Conservation (phyloP, 2,888 invertebrate species). For the Acronicta psi region DNA sequence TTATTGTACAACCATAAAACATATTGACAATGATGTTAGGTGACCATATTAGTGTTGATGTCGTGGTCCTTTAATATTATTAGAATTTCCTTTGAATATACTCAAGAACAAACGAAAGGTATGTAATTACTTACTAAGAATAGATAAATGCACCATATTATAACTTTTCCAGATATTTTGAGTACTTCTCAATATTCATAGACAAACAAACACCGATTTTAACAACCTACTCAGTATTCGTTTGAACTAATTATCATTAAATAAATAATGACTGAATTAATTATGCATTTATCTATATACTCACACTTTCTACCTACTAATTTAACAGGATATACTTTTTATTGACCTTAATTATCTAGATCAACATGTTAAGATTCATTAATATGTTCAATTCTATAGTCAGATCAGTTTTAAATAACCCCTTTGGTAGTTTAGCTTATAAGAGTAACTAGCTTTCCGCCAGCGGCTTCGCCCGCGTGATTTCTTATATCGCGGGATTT, state of each 20-base stretch:
- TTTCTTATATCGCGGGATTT: no score
- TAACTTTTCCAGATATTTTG: not conserved
- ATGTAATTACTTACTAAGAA: not conserved
- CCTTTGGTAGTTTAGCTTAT: no score
- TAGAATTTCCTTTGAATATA: not conserved
- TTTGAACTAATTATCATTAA: not conserved
- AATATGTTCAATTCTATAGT: constrained; percentile 8
- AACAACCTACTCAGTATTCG: constrained; percentile 14
- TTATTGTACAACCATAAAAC: no score
- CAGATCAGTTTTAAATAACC: not conserved
- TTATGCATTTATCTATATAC: constrained; percentile 48
- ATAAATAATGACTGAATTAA: constrained; percentile 46
- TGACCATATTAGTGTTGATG: no score
- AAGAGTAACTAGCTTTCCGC: no score
- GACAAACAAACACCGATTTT: constrained; percentile 18
- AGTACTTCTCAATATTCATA: not conserved
- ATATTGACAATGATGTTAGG: no score
- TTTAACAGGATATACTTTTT: constrained; percentile 25
- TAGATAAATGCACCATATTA: not conserved
- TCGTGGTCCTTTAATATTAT: no score
- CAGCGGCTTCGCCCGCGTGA: no score
- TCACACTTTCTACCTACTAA: constrained; percentile 53
- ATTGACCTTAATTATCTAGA: constrained; percentile 47
- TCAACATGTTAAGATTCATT: constrained; percentile 22
- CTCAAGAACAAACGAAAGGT: not conserved